Evolutionary conservation across 2,797 vertebrate species (phyloP).

Genomic region (Scleropages formosus): DNA sequence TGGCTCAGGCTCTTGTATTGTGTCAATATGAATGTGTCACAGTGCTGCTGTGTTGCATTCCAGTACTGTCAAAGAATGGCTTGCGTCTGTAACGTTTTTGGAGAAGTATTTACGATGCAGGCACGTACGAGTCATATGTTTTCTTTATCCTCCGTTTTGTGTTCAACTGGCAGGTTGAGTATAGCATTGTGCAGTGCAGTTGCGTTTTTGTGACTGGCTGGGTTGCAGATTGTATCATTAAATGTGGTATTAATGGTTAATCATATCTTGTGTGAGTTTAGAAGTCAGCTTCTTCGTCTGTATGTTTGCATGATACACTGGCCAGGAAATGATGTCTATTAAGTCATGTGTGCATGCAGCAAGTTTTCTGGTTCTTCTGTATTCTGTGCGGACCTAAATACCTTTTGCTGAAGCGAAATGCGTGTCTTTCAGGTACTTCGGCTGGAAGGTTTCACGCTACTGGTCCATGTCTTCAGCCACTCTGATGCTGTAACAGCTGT

Average conservation of each 20-base stretch:
- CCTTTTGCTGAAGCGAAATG: too few relatives aligned
- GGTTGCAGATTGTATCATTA: too few relatives aligned
- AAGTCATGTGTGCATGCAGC: background rate
- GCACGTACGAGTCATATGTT: background rate
- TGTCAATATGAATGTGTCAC: slow-evolving; percentile 2
- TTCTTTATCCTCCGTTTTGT: too few relatives aligned
- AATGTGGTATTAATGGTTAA: too few relatives aligned
- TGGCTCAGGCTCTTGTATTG: slow-evolving; percentile 13
- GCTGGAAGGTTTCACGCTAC: background rate
- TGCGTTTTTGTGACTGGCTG: too few relatives aligned
- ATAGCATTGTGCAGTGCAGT: too few relatives aligned
- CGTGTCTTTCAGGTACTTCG: too few relatives aligned
- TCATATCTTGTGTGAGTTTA: too few relatives aligned
- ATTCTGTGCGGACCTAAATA: background rate
- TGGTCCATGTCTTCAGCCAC: too few relatives aligned
- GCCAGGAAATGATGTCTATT: background rate
- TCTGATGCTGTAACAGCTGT: too few relatives aligned
- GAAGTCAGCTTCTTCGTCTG: too few relatives aligned
- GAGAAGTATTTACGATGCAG: background rate
- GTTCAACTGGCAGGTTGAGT: too few relatives aligned
- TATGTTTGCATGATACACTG: background rate
- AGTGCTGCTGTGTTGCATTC: background rate
- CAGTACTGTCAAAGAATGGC: background rate
- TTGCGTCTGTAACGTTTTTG: background rate
- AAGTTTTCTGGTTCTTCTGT: background rate